Base-by-base conservation (phyloP, 2,113 vertebrate genomes). In the Peromyscus polionotus region DNA sequence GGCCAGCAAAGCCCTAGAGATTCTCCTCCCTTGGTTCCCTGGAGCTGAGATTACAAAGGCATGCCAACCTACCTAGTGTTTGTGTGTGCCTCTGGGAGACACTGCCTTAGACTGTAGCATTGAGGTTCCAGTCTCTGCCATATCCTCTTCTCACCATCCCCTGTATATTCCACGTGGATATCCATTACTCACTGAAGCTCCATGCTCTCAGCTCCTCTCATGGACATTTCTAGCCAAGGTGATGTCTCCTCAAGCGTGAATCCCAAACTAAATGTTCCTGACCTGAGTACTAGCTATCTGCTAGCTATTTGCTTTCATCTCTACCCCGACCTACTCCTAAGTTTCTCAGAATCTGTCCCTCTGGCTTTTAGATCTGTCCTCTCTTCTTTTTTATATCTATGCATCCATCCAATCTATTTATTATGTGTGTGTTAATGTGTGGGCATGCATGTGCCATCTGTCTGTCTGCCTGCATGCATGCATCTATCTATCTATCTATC, bases 221-320 rank as follows among this genome's bases (percentile, higher is more conserved):
- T 20, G 88, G 79, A 70, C 11, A 36, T 85, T 87, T 96, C 54
- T 59, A 63, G 54, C 57, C 75, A 31, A 4, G 22, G 80, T 88
- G n/a, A 51, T 93, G 84, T 36, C 70, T 94, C 28, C 65, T 93
- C 42, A 92, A 92, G 22, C 26, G 59, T 67, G 70, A 95, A 63
- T 80, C 36, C 54, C 57, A 92, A 24, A 42, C 83, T 85, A 85
- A 63, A 42, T 85, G 26, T 31, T 85, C 59, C 26, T 65, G 31
- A 45, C 54, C 36, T 90, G 57, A 63, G 48, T 91, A 88, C 80
- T 90, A 24, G 81, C 80, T 92, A 11, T 92, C 83, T 91, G 57
- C 57, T 80, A 70, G 75, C 36, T 59, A 19, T 88, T 31, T 48
- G 33, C 57, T 90, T 92, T 2, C 36, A 42, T 95, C 33, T 85